These are phyloP conservation scores for Cyphotilapia sp. DNA, from an alignment of 2,113 vertebrate genomes.

Conservation along the genomic window DNA sequence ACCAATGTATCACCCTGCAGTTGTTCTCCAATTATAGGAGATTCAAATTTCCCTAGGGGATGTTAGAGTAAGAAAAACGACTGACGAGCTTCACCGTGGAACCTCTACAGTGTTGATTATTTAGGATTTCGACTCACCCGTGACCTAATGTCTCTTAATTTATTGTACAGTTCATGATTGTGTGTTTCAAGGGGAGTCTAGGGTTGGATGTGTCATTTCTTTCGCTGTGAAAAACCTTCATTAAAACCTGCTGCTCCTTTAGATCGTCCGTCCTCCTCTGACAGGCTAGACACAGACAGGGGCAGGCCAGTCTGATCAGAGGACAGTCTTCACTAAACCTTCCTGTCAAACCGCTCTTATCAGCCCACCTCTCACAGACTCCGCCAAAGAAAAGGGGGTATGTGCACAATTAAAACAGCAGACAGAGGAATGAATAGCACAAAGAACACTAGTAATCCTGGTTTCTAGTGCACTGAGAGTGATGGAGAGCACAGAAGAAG, in stretches of 20 bases:
- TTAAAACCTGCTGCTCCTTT: not conserved
- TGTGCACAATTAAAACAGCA: slow-evolving; percentile 32
- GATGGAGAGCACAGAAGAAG: not conserved
- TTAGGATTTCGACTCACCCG: not conserved
- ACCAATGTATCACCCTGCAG: slow-evolving; percentile 1
- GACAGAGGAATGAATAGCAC: slow-evolving; percentile 41
- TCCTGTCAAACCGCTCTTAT: slow-evolving; percentile 6
- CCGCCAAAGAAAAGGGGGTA: not conserved
- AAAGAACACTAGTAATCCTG: slow-evolving; percentile 51
- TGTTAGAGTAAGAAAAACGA: not conserved
- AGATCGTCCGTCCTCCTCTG: not conserved
- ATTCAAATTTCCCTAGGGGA: not conserved
- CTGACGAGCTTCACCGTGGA: not conserved
- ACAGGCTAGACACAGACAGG: not conserved
- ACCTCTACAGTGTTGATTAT: not conserved
- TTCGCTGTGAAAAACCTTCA: not conserved
- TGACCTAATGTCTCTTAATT: not conserved
- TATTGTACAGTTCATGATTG: not conserved
- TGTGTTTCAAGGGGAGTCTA: not conserved
- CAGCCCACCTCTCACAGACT: not conserved
- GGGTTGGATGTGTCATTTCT: not conserved
- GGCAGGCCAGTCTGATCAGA: not conserved
- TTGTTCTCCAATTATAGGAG: slow-evolving; percentile 6
- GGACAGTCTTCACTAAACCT: not conserved
- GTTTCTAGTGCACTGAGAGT: slow-evolving; percentile 20